Evolutionary conservation across 2,888 invertebrate genomes (phyloP).

Genomic region (Noctua comes): DNA sequence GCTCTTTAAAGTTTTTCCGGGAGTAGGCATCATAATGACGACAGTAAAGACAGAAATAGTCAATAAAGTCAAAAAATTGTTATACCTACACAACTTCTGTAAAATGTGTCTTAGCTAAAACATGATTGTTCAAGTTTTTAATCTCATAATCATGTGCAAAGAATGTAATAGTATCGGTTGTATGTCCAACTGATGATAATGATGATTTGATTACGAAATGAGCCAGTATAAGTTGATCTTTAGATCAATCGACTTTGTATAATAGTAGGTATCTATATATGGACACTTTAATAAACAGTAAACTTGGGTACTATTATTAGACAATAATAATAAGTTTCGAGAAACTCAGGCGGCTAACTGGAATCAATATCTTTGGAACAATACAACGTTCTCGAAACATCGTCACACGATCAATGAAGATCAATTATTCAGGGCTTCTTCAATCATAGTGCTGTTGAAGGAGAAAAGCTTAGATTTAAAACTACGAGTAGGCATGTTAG

Average conservation of each 20-base stretch:
- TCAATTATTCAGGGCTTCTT: slow-evolving; percentile 34
- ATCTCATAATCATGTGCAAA: neutral
- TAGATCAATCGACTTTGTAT: neutral
- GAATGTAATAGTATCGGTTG: neutral
- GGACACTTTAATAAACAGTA: too few relatives aligned
- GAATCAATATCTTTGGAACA: slow-evolving; percentile 16
- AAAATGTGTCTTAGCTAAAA: too few relatives aligned
- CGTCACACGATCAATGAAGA: slow-evolving; percentile 11
- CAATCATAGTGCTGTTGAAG: neutral
- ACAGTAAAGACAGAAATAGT: neutral
- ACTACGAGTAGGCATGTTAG: neutral
- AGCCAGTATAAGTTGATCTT: neutral
- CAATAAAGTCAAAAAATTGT: neutral
- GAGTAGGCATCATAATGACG: neutral
- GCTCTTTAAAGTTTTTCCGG: neutral
- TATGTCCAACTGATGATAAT: neutral
- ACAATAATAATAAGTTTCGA: neutral
- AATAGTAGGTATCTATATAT: too few relatives aligned
- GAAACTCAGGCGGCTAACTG: neutral
- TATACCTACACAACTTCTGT: too few relatives aligned
- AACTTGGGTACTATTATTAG: neutral
- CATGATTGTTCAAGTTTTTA: neutral
- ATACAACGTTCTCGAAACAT: neutral
- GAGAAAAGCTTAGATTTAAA: neutral
- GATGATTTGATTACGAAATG: neutral